A percentile compares a stretch with the other conserved stretches of the same genome.
Evolutionary conservation across 2,113 vertebrate genomes (phyloP).

Genomic region (Rhizomys pruinosus): DNA sequence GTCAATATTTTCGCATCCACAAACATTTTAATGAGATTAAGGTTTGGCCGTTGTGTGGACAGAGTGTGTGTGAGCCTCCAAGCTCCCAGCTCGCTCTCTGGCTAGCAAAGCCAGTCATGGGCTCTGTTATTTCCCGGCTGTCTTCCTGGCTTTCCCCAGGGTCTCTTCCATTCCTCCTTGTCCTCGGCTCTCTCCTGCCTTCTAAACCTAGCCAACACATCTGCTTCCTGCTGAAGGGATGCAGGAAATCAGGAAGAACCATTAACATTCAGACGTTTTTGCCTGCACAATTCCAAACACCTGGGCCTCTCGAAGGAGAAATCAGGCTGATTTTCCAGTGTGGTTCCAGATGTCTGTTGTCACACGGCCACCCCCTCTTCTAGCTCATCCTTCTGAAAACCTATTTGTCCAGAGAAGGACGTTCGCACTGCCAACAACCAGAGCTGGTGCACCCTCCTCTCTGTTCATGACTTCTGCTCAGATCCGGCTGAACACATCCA

Average conservation of each 20-base stretch:
- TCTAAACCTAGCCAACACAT: background rate
- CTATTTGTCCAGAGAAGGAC: background rate
- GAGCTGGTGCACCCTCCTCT: background rate
- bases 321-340: background rate
- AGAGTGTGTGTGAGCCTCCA: background rate
- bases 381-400: background rate
- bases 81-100: background rate
- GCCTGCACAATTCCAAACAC: background rate
- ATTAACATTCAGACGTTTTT: background rate
- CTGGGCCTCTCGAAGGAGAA: conserved; percentile 3
- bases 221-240: background rate
- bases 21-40: background rate
- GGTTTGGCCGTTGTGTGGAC: background rate
- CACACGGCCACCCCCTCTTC: background rate
- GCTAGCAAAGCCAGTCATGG: background rate
- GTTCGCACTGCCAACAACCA: rapidly evolving
- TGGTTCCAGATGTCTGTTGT: conserved; percentile 24
- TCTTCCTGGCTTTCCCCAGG: background rate
- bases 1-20: background rate
- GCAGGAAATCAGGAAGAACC: background rate
- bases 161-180: conserved; percentile 19
- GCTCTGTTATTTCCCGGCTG: background rate
- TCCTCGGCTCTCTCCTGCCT: background rate
- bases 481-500: conserved; percentile 29
- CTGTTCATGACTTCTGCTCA: conserved; percentile 9